Conservation (phyloP, 64 coral and sea anemone genomes). For the Actinia equina region DNA sequence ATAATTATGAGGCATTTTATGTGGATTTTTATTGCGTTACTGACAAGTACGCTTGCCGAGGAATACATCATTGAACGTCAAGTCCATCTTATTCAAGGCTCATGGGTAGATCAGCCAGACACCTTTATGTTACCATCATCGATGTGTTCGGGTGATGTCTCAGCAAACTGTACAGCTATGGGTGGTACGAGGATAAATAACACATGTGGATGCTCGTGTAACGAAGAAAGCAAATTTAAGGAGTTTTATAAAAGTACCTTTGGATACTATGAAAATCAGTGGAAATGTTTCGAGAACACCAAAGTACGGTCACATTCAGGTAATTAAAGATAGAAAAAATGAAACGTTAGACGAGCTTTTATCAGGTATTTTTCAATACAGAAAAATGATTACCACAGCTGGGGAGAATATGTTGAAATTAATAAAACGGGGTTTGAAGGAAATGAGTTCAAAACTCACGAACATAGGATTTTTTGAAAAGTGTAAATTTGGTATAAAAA, state of each 20-base stretch:
- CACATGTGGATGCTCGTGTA: background rate
- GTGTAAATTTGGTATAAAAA: too few species aligned
- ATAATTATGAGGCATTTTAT: background rate
- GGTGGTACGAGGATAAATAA: background rate
- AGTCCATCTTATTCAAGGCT: background rate
- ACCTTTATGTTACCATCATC: background rate
- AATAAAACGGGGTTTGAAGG: too few species aligned
- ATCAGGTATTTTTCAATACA: too few species aligned
- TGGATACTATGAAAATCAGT: conserved; percentile 1
- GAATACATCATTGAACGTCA: background rate
- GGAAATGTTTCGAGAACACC: background rate
- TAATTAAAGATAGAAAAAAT: background rate
- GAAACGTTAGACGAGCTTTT: too few species aligned
- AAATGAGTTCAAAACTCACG: too few species aligned
- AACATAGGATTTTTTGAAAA: too few species aligned
- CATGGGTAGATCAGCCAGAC: background rate
- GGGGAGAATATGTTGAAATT: too few species aligned
- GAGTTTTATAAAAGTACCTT: conserved; percentile 1
- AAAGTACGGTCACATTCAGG: background rate
- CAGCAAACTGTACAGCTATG: background rate
- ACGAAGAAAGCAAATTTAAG: background rate
- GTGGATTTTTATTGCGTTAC: background rate
- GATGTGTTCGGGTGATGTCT: background rate
- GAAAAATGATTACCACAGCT: too few species aligned
- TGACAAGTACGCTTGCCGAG: background rate